phyloP scores from a whole-genome alignment of 2,797 vertebrate species.

The Sebastes iracundus region DNA sequence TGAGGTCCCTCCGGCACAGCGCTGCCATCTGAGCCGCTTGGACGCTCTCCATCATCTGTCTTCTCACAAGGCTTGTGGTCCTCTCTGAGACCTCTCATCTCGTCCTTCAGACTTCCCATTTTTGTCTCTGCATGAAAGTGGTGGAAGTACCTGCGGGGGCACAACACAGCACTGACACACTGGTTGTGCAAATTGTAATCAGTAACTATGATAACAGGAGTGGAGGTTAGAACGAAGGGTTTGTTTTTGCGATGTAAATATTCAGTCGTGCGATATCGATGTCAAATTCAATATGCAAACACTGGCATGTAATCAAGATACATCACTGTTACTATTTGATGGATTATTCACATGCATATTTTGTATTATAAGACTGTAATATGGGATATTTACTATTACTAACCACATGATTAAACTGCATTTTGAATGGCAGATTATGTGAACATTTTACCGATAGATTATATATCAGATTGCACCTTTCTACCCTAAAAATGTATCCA shows the following conservation, averaged over 20 bases:
- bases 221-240: not conserved
- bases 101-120: conserved; percentile 79
- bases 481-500: not conserved
- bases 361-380: not conserved
- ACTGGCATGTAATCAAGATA: conserved; percentile 13
- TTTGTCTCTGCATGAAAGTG: conserved; percentile 47
- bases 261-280: not conserved
- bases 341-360: not conserved
- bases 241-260: conserved; percentile 19
- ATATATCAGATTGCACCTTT: not conserved
- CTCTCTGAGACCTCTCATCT: conserved; percentile 63
- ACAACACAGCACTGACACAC: conserved; percentile 49
- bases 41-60: conserved; percentile 61
- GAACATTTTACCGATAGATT: not conserved
- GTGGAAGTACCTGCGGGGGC: conserved; percentile 60
- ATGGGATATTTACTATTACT: not conserved
- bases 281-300: conserved; percentile 19
- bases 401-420: not conserved
- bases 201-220: conserved; percentile 12
- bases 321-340: conserved; percentile 19
- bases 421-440: not conserved
- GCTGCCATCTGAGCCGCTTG: conserved; percentile 45
- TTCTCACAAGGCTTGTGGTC: conserved; percentile 60
- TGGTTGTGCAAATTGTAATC: conserved; percentile 26
- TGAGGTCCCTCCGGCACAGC: conserved; percentile 30